Evolutionary conservation across 2,888 invertebrate species (phyloP), one percentile per base, ranked within the genome.

Genomic region (Dasypogon diadema): DNA sequence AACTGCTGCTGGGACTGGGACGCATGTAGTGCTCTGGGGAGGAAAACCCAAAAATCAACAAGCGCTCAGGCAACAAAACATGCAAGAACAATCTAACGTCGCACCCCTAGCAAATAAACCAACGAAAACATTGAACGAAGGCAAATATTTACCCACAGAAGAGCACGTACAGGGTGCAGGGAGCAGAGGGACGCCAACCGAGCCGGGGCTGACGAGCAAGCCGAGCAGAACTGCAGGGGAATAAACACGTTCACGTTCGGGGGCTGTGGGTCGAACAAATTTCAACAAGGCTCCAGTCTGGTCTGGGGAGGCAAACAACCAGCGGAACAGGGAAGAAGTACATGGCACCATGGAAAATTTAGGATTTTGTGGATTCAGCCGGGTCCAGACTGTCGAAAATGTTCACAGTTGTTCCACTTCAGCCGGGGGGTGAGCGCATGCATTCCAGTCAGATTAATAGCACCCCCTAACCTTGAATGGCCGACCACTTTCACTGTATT

Each of bases 81-180:
- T 63, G 63, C 42, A 42, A 48, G 46, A 46, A 65, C 65, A 65
- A 65, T 65, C 48, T 37, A 65, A 42, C 46, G 48, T 46, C 65
- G 46, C 22, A 46, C 48, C 24, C 65, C 65, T 16, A 18, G 46
- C 42, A 65, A 65, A 46, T 46, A 65, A 65, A 42, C 65, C 46
- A 65, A 65, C 65, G 65, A 65, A 65, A 65, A 46, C 65, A 65
- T 65, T 18, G 65, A 65, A 65, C n/a, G 65, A 46, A 46, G 24
- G 46, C 65, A 65, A 65, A 65, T 65, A 65, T 65, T 65, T 65
- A 24, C 24, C 42, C 24, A 65, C 46, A 65, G 46, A 65, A 46
- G 46, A 65, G 16, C 46, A 21, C 24, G 16, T n/a, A n/a, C n/a
- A n/a, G n/a, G n/a, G n/a, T n/a, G n/a, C n/a, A n/a, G n/a, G n/a